A percentile compares a stretch with the other conserved stretches of the same genome.
These are phyloP conservation scores for Tolypeutes matacus DNA, from an alignment of 2,797 vertebrate species.

Conservation along the genomic window DNA sequence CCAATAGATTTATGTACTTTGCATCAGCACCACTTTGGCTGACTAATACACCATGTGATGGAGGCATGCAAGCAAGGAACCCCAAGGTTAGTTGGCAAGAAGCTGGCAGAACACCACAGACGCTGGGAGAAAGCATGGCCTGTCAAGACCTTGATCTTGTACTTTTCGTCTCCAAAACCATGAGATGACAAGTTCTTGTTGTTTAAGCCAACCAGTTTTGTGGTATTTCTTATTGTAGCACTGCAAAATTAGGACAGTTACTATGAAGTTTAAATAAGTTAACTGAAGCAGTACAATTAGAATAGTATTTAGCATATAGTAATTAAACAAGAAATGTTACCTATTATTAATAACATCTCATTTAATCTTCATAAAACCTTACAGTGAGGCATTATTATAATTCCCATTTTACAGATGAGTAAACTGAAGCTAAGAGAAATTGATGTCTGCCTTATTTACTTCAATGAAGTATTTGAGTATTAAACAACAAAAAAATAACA, in stretches of 20 bases:
- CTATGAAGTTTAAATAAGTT: not conserved
- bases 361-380: conserved; percentile 15
- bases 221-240: no score
- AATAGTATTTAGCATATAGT: not conserved
- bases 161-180: no score
- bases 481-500: not conserved
- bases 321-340: conserved; percentile 43
- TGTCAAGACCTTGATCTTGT: no score
- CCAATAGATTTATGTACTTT: no score
- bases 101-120: no score
- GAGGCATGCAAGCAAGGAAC: no score
- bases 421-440: not conserved
- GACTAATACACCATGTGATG: no score
- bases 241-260: not conserved
- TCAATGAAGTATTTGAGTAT: not conserved
- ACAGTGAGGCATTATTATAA: not conserved
- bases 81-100: no score
- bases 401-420: not conserved
- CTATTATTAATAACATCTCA: not conserved
- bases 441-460: not conserved
- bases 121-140: no score
- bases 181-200: no score
- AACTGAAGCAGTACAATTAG: not conserved
- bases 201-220: no score
- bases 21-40: no score